Conservation (phyloP, 2,113 vertebrate species). For the Elaphurus davidianus region DNA sequence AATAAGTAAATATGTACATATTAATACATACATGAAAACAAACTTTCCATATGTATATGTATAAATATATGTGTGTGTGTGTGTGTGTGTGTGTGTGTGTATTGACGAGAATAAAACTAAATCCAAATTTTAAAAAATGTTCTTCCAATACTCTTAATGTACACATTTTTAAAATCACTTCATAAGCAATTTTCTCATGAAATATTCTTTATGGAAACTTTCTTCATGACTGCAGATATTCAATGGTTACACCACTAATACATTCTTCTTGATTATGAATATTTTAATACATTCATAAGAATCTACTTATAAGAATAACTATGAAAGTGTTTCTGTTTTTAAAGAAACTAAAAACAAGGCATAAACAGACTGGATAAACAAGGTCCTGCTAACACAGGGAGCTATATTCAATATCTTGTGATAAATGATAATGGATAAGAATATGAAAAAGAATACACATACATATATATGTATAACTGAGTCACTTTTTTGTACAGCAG, state of each 20-base stretch:
- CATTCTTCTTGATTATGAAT: background rate
- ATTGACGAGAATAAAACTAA: background rate
- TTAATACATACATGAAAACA: background rate
- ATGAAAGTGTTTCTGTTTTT: background rate
- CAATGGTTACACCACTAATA: background rate
- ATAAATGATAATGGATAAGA: background rate
- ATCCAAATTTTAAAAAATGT: background rate
- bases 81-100: background rate
- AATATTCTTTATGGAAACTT: background rate
- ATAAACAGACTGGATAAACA: background rate
- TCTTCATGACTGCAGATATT: background rate
- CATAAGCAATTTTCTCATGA: background rate
- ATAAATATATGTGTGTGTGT: rapidly evolving
- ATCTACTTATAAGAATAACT: background rate
- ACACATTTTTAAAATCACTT: background rate
- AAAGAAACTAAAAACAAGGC: background rate
- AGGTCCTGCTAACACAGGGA: background rate
- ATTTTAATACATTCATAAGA: background rate
- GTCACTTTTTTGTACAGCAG: background rate
- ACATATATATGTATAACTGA: background rate
- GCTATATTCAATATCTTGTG: background rate
- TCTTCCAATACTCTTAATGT: background rate
- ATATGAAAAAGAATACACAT: background rate
- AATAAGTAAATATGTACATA: background rate
- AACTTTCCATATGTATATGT: background rate